Percentiles rank a stretch among this genome's conserved stretches.
Conservation (phyloP, 2,888 invertebrate species). For the Rhopalosiphum nymphaeae region DNA sequence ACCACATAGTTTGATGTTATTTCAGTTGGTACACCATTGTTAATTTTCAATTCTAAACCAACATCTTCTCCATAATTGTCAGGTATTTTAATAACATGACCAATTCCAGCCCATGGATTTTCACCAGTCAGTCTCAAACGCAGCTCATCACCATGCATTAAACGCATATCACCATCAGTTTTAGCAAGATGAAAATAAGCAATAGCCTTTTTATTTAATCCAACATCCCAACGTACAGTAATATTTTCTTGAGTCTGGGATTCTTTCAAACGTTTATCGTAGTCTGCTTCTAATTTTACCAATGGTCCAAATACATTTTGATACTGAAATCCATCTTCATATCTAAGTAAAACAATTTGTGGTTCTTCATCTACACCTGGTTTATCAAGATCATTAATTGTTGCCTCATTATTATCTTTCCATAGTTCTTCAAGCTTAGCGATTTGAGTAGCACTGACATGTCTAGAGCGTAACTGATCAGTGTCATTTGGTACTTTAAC, state of each 20-base stretch:
- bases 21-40: slow-evolving; percentile 91
- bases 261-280: slow-evolving; percentile 97
- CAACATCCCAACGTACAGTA: slow-evolving; percentile 98
- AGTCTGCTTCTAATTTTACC: slow-evolving; percentile 97
- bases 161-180: slow-evolving; percentile 97
- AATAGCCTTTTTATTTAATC: slow-evolving; percentile 96
- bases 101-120: slow-evolving; percentile 97
- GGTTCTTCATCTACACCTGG: slow-evolving; percentile 99
- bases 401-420: slow-evolving; percentile 98
- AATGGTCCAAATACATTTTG: slow-evolving; percentile 98
- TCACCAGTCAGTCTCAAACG: slow-evolving; percentile 93
- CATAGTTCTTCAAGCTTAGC: slow-evolving; percentile 98
- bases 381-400: slow-evolving; percentile 97
- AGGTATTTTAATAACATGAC: slow-evolving; percentile 96
- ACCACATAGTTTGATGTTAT: slow-evolving; percentile 96
- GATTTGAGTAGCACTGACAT: slow-evolving; percentile 97
- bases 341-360: slow-evolving; percentile 84
- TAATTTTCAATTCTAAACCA: slow-evolving; percentile 94
- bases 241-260: slow-evolving; percentile 98
- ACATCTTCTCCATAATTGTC: slow-evolving; percentile 98
- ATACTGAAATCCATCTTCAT: slow-evolving; percentile 99
- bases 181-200: slow-evolving; percentile 98
- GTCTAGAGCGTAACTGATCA: slow-evolving; percentile 94
- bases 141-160: slow-evolving; percentile 99
- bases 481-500: slow-evolving; percentile 98